Conservation (phyloP, 2,113 vertebrate genomes). For the Paramisgurnus dabryanus region DNA sequence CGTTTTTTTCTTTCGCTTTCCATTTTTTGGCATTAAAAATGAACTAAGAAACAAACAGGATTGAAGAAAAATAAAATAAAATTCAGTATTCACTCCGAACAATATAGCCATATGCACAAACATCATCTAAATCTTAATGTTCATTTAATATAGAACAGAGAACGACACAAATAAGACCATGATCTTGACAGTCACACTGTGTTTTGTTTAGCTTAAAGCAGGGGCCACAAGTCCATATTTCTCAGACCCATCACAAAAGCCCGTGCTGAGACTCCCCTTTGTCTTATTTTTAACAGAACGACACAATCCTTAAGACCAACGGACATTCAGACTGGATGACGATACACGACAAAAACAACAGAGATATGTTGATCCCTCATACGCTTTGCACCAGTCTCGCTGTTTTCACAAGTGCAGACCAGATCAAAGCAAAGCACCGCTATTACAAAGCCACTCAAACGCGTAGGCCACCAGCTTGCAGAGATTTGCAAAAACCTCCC, state of each 20-base stretch:
- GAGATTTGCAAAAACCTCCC: constrained; percentile 40
- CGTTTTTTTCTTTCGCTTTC: constrained; percentile 58
- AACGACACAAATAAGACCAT: constrained; percentile 48
- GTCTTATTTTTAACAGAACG: constrained; percentile 53
- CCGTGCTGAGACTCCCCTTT: constrained; percentile 57
- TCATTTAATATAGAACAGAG: constrained; percentile 58
- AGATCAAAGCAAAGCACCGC: constrained; percentile 46
- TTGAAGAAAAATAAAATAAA: constrained; percentile 67
- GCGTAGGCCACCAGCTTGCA: constrained; percentile 33
- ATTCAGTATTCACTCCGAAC: constrained; percentile 62
- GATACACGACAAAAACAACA: not conserved
- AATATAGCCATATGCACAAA: constrained; percentile 59
- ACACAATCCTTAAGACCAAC: constrained; percentile 57
- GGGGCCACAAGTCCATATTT: constrained; percentile 68
- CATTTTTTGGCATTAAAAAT: constrained; percentile 69
- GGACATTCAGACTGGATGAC: constrained; percentile 53
- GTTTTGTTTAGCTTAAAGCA: constrained; percentile 56
- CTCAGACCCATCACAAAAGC: constrained; percentile 58
- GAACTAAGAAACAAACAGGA: constrained; percentile 55
- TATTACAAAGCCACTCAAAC: constrained; percentile 37
- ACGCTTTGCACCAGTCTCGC: constrained; percentile 14
- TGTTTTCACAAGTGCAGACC: constrained; percentile 22
- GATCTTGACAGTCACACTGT: constrained; percentile 46
- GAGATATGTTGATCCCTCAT: constrained; percentile 23
- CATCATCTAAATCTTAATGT: constrained; percentile 44